Evolutionary conservation across 2,888 invertebrate genomes (phyloP).

Genomic region (Germaria angustata): DNA sequence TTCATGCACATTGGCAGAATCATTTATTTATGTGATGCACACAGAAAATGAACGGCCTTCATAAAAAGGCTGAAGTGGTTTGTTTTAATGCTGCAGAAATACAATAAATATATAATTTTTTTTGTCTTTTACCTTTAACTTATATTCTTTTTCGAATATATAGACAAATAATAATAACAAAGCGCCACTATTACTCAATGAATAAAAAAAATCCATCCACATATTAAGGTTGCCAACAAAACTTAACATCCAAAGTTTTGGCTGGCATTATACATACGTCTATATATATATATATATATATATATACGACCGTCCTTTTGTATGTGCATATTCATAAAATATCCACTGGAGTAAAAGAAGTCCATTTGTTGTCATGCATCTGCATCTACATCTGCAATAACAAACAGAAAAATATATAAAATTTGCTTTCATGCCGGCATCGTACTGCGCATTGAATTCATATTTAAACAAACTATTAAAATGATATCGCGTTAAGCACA

Average conservation of each 20-base stretch:
- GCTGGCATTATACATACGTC: background rate
- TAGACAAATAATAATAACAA: slow-evolving; percentile 64
- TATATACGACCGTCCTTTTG: background rate
- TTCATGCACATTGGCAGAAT: background rate
- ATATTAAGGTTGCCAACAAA: slow-evolving; percentile 35
- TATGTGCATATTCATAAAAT: slow-evolving; percentile 50
- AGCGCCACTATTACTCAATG: slow-evolving; percentile 55
- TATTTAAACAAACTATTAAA: slow-evolving; percentile 49
- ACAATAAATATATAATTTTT: slow-evolving; percentile 42
- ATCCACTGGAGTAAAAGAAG: slow-evolving; percentile 24
- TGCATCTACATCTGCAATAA: slow-evolving; percentile 41
- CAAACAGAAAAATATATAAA: background rate
- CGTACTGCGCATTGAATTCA: slow-evolving; percentile 31
- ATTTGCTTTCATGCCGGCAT: slow-evolving; percentile 15
- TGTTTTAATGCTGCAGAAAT: slow-evolving; percentile 45
- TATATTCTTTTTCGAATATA: slow-evolving; percentile 11
- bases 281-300: background rate
- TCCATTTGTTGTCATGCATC: slow-evolving; percentile 53
- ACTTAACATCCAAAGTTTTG: background rate
- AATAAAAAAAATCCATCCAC: background rate
- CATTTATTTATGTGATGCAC: slow-evolving; percentile 49
- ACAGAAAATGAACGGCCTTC: slow-evolving; percentile 54
- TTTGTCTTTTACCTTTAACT: slow-evolving; percentile 27
- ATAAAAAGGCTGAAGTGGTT: slow-evolving; percentile 37
- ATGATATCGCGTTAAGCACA: slow-evolving; percentile 41